Conservation (phyloP, 2,797 vertebrate species). For the Gallinago solitaria region DNA sequence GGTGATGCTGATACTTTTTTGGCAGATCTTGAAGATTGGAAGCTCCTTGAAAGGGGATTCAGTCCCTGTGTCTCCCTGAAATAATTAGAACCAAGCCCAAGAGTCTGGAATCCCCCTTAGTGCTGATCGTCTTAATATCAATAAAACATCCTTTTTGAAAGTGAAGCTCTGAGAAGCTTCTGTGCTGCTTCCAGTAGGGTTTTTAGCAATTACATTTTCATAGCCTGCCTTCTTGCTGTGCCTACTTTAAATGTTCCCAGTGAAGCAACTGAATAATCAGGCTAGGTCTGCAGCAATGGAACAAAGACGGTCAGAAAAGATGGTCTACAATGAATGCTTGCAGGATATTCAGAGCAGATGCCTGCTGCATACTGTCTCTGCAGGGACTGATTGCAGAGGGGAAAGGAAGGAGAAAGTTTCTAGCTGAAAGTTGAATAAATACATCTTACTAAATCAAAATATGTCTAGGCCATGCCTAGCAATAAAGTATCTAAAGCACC, state of each 20-base stretch:
- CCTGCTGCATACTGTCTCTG: not conserved
- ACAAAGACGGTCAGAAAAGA: not conserved
- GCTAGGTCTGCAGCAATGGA: not conserved
- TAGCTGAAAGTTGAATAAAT: not conserved
- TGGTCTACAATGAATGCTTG: not conserved
- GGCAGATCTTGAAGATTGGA: not conserved
- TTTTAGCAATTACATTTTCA: not conserved
- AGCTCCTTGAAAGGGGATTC: not conserved
- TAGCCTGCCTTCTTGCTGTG: not conserved
- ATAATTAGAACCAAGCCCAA: not conserved
- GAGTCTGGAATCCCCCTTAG: not conserved
- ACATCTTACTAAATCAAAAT: not conserved
- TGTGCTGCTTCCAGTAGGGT: not conserved
- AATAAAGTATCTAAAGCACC: not conserved
- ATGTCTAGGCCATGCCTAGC: not conserved
- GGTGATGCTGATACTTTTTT: not conserved
- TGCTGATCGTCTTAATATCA: not conserved
- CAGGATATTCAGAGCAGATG: not conserved
- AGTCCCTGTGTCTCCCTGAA: not conserved
- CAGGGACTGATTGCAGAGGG: not conserved
- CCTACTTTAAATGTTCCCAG: not conserved
- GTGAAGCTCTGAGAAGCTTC: not conserved
- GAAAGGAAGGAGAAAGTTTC: not conserved
- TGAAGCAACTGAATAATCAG: not conserved
- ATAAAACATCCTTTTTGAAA: not conserved